These are phyloP conservation scores for Pocillopora grandis DNA, from an alignment of 92 coral and sea anemone species.

Conservation along the genomic window DNA sequence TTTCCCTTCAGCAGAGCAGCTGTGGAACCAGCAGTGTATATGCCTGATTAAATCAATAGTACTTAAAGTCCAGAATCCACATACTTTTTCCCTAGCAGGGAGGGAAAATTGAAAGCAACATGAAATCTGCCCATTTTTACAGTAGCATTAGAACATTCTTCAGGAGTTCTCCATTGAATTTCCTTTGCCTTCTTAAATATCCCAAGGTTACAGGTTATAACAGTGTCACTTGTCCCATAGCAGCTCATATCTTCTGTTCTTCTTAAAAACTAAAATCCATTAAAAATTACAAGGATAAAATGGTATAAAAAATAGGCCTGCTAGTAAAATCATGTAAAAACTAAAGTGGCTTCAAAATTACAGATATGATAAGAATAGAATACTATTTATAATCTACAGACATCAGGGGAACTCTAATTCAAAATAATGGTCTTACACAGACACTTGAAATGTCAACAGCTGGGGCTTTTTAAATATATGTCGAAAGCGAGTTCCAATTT, in stretches of 20 bases:
- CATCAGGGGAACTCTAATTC: too few relatives aligned
- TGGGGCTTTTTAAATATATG: too few relatives aligned
- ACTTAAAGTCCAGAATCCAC: slow-evolving; percentile 52
- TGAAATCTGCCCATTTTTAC: slow-evolving; percentile 73
- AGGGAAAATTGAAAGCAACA: slow-evolving; percentile 51
- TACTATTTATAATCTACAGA: too few relatives aligned
- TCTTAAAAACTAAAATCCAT: too few relatives aligned
- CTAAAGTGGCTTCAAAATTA: too few relatives aligned
- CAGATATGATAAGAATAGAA: too few relatives aligned
- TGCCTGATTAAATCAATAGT: slow-evolving; percentile 72
- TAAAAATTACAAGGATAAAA: too few relatives aligned
- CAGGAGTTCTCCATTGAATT: slow-evolving; percentile 53
- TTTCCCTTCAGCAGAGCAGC: slow-evolving; percentile 63
- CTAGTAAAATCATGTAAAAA: too few relatives aligned
- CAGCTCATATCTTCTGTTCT: slow-evolving; percentile 45
- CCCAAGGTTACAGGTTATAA: slow-evolving; percentile 61
- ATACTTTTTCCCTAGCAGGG: slow-evolving; percentile 62
- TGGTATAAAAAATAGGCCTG: too few relatives aligned
- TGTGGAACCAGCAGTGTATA: slow-evolving; percentile 60
- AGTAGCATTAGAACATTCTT: slow-evolving; percentile 50
- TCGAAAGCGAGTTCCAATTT: too few relatives aligned
- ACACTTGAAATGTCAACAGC: too few relatives aligned
- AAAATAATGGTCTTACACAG: too few relatives aligned
- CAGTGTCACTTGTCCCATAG: slow-evolving; percentile 57
- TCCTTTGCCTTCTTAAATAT: slow-evolving; percentile 72